Percentiles rank a stretch among this genome's conserved stretches.
Evolutionary conservation across 2,888 invertebrate genomes (phyloP).

Genomic region (Dione juno): DNA sequence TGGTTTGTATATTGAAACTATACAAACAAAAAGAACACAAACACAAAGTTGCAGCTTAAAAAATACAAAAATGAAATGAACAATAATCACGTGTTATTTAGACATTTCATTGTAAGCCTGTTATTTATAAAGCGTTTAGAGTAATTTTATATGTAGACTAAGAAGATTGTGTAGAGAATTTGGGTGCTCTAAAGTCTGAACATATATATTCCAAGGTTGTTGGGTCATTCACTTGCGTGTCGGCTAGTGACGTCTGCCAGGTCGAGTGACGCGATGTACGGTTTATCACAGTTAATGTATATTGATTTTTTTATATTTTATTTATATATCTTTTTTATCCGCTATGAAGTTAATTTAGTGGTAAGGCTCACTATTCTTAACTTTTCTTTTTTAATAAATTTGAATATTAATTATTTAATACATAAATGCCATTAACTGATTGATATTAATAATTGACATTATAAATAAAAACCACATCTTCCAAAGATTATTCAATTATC

Average conservation of each 20-base stretch:
- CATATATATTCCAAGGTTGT: constrained; percentile 46
- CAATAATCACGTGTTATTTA: constrained; percentile 23
- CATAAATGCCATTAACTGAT: not conserved
- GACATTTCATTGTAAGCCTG: constrained; percentile 28
- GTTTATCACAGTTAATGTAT: constrained; percentile 24
- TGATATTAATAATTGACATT: constrained; percentile 6
- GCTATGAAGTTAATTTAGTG: not conserved
- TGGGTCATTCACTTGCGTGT: constrained; percentile 43
- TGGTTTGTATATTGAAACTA: too few relatives aligned
- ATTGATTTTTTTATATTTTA: constrained; percentile 8
- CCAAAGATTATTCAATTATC: not conserved
- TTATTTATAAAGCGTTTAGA: constrained; percentile 33
- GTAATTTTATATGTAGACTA: constrained; percentile 32
- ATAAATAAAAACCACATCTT: not conserved
- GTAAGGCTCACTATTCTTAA: not conserved
- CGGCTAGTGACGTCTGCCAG: constrained; percentile 42
- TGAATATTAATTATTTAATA: too few relatives aligned
- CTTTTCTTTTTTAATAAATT: not conserved
- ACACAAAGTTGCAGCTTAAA: not conserved
- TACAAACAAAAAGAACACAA: not conserved
- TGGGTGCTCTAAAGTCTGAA: constrained; percentile 36
- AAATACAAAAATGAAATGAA: not conserved
- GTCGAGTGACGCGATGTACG: constrained; percentile 34
- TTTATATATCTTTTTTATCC: not conserved
- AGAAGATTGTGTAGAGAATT: constrained; percentile 39